phyloP scores from a whole-genome alignment of 2,113 vertebrate genomes.

The Phalacrocorax aristotelis region DNA sequence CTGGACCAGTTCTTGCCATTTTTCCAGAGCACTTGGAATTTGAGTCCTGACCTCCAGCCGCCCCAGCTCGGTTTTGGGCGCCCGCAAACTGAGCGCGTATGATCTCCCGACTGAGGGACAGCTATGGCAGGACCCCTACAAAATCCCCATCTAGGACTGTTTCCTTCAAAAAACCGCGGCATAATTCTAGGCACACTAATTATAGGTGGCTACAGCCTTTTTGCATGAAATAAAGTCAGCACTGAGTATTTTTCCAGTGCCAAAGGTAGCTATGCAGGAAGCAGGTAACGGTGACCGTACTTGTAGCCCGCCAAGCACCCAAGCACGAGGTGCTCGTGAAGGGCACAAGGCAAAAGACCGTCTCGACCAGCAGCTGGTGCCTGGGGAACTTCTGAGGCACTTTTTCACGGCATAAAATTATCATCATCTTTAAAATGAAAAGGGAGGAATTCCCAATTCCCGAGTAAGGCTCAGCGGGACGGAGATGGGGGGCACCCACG shows the following conservation, averaged over 20 bases:
- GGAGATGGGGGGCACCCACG: fast-evolving
- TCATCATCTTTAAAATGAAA: neutral
- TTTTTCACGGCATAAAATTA: neutral
- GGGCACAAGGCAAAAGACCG: neutral
- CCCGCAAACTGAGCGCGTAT: fast-evolving
- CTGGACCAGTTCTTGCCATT: neutral
- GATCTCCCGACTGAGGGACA: fast-evolving
- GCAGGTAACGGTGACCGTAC: neutral
- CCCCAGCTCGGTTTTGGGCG: neutral
- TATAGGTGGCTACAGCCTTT: neutral
- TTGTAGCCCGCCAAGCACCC: neutral
- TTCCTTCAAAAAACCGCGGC: neutral
- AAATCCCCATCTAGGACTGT: neutral
- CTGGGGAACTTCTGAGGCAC: neutral
- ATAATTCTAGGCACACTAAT: neutral
- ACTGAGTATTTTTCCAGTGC: neutral
- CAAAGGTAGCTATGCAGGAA: neutral
- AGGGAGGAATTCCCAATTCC: neutral
- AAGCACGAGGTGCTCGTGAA: neutral
- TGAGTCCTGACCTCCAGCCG: neutral
- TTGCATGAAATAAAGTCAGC: neutral
- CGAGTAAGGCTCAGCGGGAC: neutral
- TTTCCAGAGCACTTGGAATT: neutral
- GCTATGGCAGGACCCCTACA: neutral
- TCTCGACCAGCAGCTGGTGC: neutral